Evolutionary conservation across 2,113 vertebrate species (phyloP).

Genomic region (Ursus arctos): DNA sequence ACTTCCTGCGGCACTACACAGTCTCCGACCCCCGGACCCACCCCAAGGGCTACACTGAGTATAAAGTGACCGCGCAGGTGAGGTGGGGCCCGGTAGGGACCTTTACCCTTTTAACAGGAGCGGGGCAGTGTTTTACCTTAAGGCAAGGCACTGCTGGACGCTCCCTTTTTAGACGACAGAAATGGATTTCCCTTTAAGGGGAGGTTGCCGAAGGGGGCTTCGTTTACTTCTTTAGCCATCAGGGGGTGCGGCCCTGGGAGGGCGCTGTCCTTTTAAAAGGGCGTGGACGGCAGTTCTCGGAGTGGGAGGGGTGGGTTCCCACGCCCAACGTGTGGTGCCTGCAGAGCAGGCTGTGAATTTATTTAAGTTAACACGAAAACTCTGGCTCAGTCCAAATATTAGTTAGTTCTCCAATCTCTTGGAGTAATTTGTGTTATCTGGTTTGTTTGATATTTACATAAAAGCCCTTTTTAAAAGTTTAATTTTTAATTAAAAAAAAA

Average conservation of each 20-base stretch:
- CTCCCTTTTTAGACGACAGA: background rate
- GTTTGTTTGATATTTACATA: background rate
- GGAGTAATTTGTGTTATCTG: background rate
- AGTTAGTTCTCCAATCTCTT: background rate
- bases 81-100: conserved; percentile 57
- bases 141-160: background rate
- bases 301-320: accelerated
- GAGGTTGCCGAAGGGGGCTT: accelerated
- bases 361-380: background rate
- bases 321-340: accelerated
- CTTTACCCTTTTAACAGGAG: conserved; percentile 56
- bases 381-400: background rate
- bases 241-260: background rate
- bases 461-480: background rate
- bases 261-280: conserved; percentile 45
- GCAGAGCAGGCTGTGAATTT: background rate
- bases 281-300: background rate
- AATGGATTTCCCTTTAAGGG: conserved; percentile 70
- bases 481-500: background rate
- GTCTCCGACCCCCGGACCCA: conserved; percentile 93
- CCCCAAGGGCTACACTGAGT: conserved; percentile 95
- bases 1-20: conserved; percentile 91
- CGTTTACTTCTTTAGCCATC: accelerated
- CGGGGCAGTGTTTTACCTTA: background rate
- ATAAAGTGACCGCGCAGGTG: conserved; percentile 94